A percentile compares a stretch with the other conserved stretches of the same genome.
Evolutionary conservation across 2,113 vertebrate genomes (phyloP).

Genomic region (Halcyon senegalensis): DNA sequence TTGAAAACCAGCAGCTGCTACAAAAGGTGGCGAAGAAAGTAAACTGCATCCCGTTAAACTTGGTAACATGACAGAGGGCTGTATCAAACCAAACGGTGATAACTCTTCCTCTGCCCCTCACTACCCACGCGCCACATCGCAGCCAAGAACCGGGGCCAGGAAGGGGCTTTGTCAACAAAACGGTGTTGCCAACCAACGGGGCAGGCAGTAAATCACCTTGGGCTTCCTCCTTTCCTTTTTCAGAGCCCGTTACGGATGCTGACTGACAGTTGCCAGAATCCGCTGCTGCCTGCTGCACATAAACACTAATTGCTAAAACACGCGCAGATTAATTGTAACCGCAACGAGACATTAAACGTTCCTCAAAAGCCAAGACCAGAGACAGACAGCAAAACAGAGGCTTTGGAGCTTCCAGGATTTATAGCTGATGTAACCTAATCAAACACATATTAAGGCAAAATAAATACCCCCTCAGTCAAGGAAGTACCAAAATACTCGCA

Average conservation of each 20-base stretch:
- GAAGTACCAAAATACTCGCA: neutral
- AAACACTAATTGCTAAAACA: conserved; percentile 51
- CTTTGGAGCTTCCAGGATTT: conserved; percentile 37
- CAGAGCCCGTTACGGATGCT: neutral
- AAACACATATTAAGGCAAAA: conserved; percentile 52
- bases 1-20: neutral
- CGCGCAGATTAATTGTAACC: conserved; percentile 53
- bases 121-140: rapidly evolving
- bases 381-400: neutral
- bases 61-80: neutral
- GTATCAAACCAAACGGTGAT: neutral
- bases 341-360: conserved; percentile 40
- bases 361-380: conserved; percentile 59
- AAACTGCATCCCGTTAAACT: neutral
- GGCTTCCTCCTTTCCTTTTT: neutral
- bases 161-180: neutral
- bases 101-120: neutral
- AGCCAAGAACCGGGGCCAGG: neutral
- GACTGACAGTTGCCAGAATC: conserved; percentile 36
- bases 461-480: conserved; percentile 49
- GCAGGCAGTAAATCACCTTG: conserved; percentile 8
- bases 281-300: neutral
- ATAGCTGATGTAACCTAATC: conserved; percentile 53
- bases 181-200: neutral
- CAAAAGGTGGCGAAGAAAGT: neutral